A percentile compares a stretch with the other conserved stretches of the same genome.
phyloP scores from a whole-genome alignment of 2,113 vertebrate genomes.

The Triplophysa siluroides region DNA sequence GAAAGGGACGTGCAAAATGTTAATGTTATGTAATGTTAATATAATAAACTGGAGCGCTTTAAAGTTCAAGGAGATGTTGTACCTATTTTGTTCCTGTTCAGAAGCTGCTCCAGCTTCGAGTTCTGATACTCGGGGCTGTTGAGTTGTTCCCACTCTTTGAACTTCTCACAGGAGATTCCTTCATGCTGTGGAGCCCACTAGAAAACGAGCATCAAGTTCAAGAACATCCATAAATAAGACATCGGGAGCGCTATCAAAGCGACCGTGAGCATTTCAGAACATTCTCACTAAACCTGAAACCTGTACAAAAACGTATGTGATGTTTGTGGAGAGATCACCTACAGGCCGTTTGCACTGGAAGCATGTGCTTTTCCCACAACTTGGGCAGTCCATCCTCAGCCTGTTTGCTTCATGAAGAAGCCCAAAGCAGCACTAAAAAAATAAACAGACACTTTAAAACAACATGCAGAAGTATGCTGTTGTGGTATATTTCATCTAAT shows the following conservation, averaged over 20 bases:
- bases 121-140: conserved; percentile 62
- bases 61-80: not conserved
- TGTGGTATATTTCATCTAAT: no score
- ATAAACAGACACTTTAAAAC: not conserved
- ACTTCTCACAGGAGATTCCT: conserved; percentile 71
- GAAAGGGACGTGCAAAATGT: conserved; percentile 40
- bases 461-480: not conserved
- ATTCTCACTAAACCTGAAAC: not conserved
- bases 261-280: not conserved
- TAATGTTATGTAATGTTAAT: no score
- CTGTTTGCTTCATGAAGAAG: conserved; percentile 72
- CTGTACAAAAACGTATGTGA: not conserved
- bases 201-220: not conserved
- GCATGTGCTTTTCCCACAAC: conserved; percentile 78
- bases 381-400: conserved; percentile 78
- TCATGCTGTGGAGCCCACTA: conserved; percentile 76
- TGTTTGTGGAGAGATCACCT: conserved; percentile 50
- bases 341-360: conserved; percentile 74
- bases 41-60: not conserved
- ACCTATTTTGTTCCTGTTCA: conserved; percentile 72
- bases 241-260: not conserved
- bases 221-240: not conserved
- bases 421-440: conserved; percentile 74
- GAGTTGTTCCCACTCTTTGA: conserved; percentile 66
- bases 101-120: conserved; percentile 49